Conservation (phyloP, 2,797 vertebrate genomes). For the Notolabrus celidotus region DNA sequence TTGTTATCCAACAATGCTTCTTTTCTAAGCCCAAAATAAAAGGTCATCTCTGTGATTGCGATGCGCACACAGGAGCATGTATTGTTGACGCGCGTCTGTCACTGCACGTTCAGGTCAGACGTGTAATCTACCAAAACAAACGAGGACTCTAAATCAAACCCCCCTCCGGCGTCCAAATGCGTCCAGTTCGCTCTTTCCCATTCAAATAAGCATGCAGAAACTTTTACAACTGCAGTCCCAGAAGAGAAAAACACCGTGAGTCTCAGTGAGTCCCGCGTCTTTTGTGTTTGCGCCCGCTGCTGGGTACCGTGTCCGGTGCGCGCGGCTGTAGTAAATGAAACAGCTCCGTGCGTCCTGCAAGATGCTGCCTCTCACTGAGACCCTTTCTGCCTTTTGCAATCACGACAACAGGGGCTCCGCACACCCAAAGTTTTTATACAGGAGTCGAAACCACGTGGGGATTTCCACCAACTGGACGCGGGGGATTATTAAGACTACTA, state of each 20-base stretch:
- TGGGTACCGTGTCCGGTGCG: constrained; percentile 52
- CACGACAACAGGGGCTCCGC: constrained; percentile 86
- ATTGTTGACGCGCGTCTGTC: constrained; percentile 59
- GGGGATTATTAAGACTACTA: constrained; percentile 77
- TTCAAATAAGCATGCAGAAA: constrained; percentile 34
- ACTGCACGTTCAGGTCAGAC: constrained; percentile 39
- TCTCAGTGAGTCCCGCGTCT: constrained; percentile 39
- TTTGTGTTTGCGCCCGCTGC: constrained; percentile 23
- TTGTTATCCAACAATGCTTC: constrained; percentile 34
- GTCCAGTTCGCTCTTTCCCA: constrained; percentile 33
- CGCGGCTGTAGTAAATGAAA: constrained; percentile 27
- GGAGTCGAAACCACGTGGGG: constrained; percentile 90
- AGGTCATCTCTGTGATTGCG: constrained; percentile 44
- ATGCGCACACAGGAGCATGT: constrained; percentile 36
- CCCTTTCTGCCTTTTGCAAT: constrained; percentile 78
- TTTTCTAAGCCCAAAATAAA: constrained; percentile 30
- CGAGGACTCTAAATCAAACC: constrained; percentile 13
- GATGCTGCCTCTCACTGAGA: constrained; percentile 77
- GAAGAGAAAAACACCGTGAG: constrained; percentile 14
- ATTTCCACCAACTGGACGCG: constrained; percentile 86
- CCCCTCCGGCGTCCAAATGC: constrained; percentile 11
- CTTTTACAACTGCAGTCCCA: constrained; percentile 30
- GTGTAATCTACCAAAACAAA: constrained; percentile 53
- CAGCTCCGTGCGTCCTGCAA: constrained; percentile 52
- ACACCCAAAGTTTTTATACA: constrained; percentile 91